These are phyloP conservation scores for Rattus rattus DNA, from an alignment of 2,113 vertebrate species.

Conservation along the genomic window DNA sequence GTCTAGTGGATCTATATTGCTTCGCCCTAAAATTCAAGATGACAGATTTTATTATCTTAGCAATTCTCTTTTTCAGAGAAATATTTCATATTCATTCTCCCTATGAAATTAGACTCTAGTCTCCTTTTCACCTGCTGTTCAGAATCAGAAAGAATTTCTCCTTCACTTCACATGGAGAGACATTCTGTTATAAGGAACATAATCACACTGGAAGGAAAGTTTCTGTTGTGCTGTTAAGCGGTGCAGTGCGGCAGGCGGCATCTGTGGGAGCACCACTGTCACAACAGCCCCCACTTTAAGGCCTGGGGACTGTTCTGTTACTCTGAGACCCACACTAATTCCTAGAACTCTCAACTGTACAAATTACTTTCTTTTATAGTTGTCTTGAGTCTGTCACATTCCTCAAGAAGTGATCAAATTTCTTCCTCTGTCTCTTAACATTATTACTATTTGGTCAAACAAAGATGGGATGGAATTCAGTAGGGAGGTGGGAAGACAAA, in stretches of 20 bases:
- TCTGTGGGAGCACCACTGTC: not conserved
- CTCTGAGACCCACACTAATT: conserved; percentile 34
- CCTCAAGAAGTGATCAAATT: conserved; percentile 53
- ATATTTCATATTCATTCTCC: not conserved
- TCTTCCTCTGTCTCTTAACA: conserved; percentile 41
- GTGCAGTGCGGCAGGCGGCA: conserved; percentile 43
- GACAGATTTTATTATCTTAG: conserved; percentile 32
- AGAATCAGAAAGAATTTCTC: not conserved
- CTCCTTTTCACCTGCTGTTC: not conserved
- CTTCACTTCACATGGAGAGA: not conserved
- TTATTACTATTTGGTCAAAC: not conserved
- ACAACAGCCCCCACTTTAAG: not conserved
- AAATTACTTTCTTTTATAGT: conserved; percentile 25
- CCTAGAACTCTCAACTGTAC: conserved; percentile 44
- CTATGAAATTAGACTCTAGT: not conserved
- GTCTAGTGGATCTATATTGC: not conserved
- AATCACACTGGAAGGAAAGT: conserved; percentile 20
- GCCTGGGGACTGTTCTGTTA: conserved; percentile 45
- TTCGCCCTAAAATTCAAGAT: not conserved
- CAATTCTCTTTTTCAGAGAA: conserved; percentile 37
- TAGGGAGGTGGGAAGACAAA: not conserved
- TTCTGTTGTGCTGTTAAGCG: conserved; percentile 40
- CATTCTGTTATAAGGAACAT: not conserved
- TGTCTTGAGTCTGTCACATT: not conserved
- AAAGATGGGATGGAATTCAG: conserved; percentile 42